A percentile compares a stretch with the other conserved stretches of the same genome.
Evolutionary conservation across 2,888 invertebrate genomes (phyloP).

Genomic region (Eupithecia inturbata): DNA sequence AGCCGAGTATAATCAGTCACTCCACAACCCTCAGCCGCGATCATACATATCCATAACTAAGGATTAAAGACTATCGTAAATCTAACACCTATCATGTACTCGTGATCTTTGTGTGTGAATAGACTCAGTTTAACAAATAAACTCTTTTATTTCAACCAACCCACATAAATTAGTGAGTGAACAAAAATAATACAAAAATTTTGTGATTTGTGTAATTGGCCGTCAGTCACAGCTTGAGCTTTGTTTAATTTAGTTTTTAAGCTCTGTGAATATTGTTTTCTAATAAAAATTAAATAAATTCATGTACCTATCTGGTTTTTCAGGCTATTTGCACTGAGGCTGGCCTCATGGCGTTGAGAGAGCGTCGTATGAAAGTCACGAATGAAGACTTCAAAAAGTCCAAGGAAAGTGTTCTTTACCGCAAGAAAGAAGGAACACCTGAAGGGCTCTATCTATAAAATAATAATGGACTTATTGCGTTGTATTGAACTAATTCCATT

Average conservation of each 20-base stretch:
- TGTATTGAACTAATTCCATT: constrained; percentile 31
- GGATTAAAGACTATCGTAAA: too few species aligned
- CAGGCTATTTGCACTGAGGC: constrained; percentile 99
- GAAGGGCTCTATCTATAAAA: constrained; percentile 98
- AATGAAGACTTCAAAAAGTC: constrained; percentile 99
- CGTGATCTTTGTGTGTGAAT: too few species aligned
- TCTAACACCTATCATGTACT: too few species aligned
- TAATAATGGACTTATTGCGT: constrained; percentile 13
- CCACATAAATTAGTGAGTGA: too few species aligned
- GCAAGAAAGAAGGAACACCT: constrained; percentile 99
- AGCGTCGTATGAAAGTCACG: constrained; percentile 99
- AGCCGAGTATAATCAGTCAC: too few species aligned
- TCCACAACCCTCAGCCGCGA: too few species aligned
- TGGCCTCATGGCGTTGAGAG: constrained; percentile 98
- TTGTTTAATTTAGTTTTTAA: neutral
- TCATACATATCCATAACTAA: too few species aligned
- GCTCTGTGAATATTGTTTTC: neutral
- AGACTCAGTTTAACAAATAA: too few species aligned
- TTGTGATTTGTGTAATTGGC: too few species aligned
- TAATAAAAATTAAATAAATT: neutral
- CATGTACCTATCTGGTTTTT: constrained; percentile 40
- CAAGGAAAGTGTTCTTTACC: constrained; percentile 99
- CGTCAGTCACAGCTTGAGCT: neutral
- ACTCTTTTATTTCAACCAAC: too few species aligned
- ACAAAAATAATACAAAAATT: too few species aligned